phyloP scores from a whole-genome alignment of 2,888 invertebrate genomes.

The Drosophila stalkeri region DNA sequence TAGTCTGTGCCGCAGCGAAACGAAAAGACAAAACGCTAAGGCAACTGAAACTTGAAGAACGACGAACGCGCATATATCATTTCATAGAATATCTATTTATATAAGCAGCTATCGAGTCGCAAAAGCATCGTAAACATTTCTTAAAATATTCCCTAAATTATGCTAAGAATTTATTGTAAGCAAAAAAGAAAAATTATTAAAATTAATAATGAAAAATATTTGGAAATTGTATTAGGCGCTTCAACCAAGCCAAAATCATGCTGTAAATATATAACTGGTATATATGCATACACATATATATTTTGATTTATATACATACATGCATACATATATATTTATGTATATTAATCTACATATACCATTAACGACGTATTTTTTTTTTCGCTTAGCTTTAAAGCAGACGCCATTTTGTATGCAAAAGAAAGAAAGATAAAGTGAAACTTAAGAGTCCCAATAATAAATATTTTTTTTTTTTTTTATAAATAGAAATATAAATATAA shows the following conservation, averaged over 20 bases:
- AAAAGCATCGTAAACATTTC: constrained; percentile 31
- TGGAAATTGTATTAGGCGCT: constrained; percentile 31
- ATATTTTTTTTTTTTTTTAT: constrained; percentile 33
- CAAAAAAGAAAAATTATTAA: not conserved
- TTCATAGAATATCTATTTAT: constrained; percentile 12
- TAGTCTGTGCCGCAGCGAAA: not conserved
- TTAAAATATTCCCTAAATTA: constrained; percentile 5
- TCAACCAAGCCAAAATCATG: constrained; percentile 39
- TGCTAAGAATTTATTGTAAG: constrained; percentile 37
- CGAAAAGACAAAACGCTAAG: not conserved
- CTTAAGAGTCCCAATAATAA: constrained; percentile 51
- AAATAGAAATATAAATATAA: not conserved
- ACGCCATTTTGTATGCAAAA: constrained; percentile 68
- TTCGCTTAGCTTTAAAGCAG: constrained; percentile 64
- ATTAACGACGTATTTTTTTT: constrained; percentile 28
- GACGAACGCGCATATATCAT: constrained; percentile 29
- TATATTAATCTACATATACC: constrained; percentile 3
- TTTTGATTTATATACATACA: not conserved
- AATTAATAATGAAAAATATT: constrained; percentile 7
- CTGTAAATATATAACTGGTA: constrained; percentile 48
- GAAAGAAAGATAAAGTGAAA: constrained; percentile 54
- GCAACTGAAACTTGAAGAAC: not conserved
- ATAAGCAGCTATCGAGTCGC: constrained; percentile 28
- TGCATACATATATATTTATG: not conserved
- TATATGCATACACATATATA: constrained; percentile 9